These are phyloP conservation scores for Eidolon helvum DNA, from an alignment of 2,113 vertebrate species.

Conservation along the genomic window DNA sequence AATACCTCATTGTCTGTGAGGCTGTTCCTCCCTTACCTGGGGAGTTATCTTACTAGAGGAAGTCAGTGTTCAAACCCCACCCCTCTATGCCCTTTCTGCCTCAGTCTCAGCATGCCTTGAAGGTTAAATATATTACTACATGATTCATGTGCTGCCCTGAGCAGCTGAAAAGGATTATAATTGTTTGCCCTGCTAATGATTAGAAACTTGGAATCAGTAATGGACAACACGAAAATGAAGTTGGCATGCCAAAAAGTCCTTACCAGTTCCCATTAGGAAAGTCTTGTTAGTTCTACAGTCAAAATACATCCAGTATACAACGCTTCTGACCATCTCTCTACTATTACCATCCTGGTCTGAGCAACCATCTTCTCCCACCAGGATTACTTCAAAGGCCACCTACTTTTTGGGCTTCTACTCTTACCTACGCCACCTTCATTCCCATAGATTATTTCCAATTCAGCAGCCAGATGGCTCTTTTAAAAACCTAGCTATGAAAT, in stretches of 20 bases:
- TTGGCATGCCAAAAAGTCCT: neutral
- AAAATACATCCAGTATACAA: neutral
- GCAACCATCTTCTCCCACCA: neutral
- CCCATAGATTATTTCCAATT: neutral
- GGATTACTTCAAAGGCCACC: neutral
- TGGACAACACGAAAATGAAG: conserved; percentile 20
- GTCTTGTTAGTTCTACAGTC: neutral
- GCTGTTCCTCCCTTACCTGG: neutral
- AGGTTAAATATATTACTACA: neutral
- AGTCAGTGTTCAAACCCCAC: neutral
- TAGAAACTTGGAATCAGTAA: conserved; percentile 25
- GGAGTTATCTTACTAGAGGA: neutral
- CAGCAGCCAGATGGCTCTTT: neutral
- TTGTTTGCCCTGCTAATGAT: conserved; percentile 44
- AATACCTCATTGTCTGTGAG: neutral
- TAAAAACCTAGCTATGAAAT: neutral
- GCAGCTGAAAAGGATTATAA: conserved; percentile 49
- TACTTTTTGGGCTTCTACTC: neutral
- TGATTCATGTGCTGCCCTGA: neutral
- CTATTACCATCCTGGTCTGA: neutral
- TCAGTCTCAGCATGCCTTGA: neutral
- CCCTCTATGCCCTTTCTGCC: neutral
- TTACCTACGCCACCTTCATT: neutral
- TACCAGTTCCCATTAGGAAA: neutral
- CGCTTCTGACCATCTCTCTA: neutral